Conservation (phyloP, 64 coral and sea anemone species). For the Porites australiensis region DNA sequence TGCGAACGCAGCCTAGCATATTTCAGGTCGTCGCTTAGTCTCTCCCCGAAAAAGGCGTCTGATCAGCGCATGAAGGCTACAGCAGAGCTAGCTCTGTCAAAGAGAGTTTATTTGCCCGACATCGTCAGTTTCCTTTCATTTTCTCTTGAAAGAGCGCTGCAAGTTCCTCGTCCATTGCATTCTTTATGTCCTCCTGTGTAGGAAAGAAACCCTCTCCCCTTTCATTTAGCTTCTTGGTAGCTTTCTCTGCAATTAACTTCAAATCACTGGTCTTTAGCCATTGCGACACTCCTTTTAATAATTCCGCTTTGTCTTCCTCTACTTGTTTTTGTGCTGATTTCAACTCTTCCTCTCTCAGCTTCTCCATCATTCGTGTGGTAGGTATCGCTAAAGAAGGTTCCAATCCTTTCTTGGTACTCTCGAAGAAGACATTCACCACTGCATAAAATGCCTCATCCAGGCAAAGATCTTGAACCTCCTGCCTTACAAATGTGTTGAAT, state of each 20-base stretch:
- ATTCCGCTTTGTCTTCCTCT: background rate
- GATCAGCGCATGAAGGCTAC: no score
- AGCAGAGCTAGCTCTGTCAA: no score
- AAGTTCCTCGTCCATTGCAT: background rate
- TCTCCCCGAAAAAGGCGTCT: no score
- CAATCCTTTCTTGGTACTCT: background rate
- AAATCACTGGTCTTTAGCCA: constrained; percentile 34
- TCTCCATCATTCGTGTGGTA: constrained; percentile 21
- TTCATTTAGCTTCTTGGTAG: background rate
- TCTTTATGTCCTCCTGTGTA: constrained; percentile 22
- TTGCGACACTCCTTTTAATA: background rate
- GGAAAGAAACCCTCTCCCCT: background rate
- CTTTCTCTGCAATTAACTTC: constrained; percentile 1
- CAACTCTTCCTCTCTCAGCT: constrained; percentile 17
- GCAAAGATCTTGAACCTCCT: background rate
- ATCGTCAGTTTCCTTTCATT: background rate
- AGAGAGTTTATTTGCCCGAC: no score
- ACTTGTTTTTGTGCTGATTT: constrained; percentile 4
- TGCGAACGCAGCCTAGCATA: no score
- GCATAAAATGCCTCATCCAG: constrained; percentile 40
- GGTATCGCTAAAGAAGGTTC: constrained; percentile 41
- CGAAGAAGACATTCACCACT: background rate
- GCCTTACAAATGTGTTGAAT: constrained; percentile 48
- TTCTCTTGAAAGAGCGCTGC: background rate
- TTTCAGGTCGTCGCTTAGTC: no score